Base-by-base conservation (phyloP, 2,888 invertebrate species). In the Brachylomia viminalis region DNA sequence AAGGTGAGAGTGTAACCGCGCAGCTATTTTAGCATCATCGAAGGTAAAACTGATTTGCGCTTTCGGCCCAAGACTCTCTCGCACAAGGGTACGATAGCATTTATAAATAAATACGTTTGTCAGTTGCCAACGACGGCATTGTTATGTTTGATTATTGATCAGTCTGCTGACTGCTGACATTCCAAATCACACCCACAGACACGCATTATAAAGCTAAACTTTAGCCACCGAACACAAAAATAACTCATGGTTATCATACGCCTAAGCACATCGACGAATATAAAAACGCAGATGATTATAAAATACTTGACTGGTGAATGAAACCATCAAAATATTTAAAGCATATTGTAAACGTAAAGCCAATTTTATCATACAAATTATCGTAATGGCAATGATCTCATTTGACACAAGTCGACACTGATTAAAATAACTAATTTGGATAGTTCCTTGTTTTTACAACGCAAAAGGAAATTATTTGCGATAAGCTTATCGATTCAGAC, bases 31-130 rank as follows among this genome's bases (percentile, higher is more conserved):
- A 95, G 95, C 95, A 94, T 93, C 94, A 94, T 94, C 95, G 96
- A 96, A 96, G 96, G 96, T 95, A 96, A 96, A 94, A 95, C 93
- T 94, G 95, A 96, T 95, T 95, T 93, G 94, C 94, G 95, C 96
- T 96, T 96, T 96, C 96, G 92, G 95, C 93, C 95, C 94, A 94
- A 95, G 92, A 95, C 95, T 95, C 95, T 95, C 96, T 92, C 95
- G 92, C 86, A 91, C 95, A 94, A 95, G 95, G 95, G 95, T 95
- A 95, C 91, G 91, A 92, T 93, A 92, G 91, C 91, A 94, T 94
- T 94, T 96, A 95, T 96, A 95, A 96, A 96, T 95, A 96, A 94
- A 93, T 92, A 90, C 89, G 91, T 92, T 93, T 93, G 92, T 93
- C 92, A 93, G 93, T 92, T 95, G 95, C 95, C 95, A 95, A 92